Percentiles rank a stretch among this genome's conserved stretches.
Conservation (phyloP, 2,888 invertebrate genomes). For the Hirtodrosophila cameraria region DNA sequence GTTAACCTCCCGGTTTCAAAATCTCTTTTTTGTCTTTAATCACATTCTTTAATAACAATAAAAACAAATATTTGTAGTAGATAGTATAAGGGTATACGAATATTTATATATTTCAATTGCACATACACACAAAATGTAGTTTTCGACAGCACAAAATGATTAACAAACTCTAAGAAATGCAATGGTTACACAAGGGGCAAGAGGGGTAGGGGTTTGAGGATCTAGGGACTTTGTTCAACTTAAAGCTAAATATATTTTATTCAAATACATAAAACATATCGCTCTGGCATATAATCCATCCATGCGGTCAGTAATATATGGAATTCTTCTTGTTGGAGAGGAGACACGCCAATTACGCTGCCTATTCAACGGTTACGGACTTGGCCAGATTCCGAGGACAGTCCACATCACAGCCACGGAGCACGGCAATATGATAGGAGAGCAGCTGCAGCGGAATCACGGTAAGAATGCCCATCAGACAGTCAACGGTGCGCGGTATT, state of each 20-base stretch:
- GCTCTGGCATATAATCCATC: conserved; percentile 5
- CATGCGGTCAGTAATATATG: conserved; percentile 52
- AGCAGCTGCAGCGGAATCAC: conserved; percentile 99
- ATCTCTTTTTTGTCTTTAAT: no score
- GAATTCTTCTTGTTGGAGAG: conserved; percentile 48
- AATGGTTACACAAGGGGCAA: conserved; percentile 8
- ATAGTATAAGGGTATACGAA: conserved; percentile 4
- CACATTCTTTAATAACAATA: no score
- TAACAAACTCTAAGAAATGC: conserved; percentile 20
- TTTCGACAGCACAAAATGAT: conserved; percentile 18
- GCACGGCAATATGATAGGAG: conserved; percentile 98
- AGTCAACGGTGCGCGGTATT: conserved; percentile 98
- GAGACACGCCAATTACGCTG: background rate
- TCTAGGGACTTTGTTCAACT: conserved; percentile 17
- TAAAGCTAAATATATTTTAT: conserved; percentile 22
- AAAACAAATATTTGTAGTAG: background rate
- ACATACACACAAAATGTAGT: conserved; percentile 11
- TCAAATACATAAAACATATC: conserved; percentile 22
- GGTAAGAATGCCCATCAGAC: conserved; percentile 95
- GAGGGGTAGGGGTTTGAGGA: no score
- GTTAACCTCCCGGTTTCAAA: no score
- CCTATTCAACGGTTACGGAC: conserved; percentile 97
- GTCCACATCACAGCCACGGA: conserved; percentile 97
- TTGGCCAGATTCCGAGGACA: conserved; percentile 99
- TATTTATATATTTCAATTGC: conserved; percentile 36